Evolutionary conservation across 2,797 vertebrate species (phyloP), one percentile per base, ranked within the genome.

Genomic region (Sebastes nivosus): DNA sequence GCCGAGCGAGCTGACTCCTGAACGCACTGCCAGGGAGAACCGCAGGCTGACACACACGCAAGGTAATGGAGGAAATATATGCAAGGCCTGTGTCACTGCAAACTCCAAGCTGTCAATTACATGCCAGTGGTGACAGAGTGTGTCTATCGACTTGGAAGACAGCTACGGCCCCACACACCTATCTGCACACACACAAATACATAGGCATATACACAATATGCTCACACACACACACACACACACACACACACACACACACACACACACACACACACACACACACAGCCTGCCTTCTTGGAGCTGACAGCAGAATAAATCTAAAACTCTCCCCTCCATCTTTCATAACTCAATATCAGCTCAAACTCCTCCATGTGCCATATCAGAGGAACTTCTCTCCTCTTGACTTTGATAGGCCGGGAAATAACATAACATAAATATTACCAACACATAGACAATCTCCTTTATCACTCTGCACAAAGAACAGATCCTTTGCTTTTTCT

Each of bases 61-160:
- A 87, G 80, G 86, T 89, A 91, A 93, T 91, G 86, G 80, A 92
- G 92, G 89, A 89, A 93, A 94, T 93, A 88, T 95, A 94, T 94
- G 94, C 94, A 84, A 93, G 92, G 85, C 76, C 87, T 86, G 87
- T 93, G 94, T 95, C 94, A 93, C 86, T 79, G 90, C 87, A 88
- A 93, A 95, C 92, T 89, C 90, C 60, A 60, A 87, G 89, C 93
- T 95, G 95, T 95, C 94, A 94, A 93, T 94, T 94, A 93, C 83
- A 85, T 89, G 85, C 88, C 93, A 89, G 87, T 64, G 78, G 92
- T 93, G 92, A 93, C 93, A 90, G 88, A 92, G 88, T 91, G 87
- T 87, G 89, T 94, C 89, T 92, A 83, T 92, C 69, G 80, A 90
- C 88, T 92, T 82, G 82, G 90, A 93, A 94, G 91, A 92, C 91